Percentiles rank a stretch among this genome's conserved stretches.
These are phyloP conservation scores for Atractosteus spatula DNA, from an alignment of 2,113 vertebrate species.

Conservation along the genomic window DNA sequence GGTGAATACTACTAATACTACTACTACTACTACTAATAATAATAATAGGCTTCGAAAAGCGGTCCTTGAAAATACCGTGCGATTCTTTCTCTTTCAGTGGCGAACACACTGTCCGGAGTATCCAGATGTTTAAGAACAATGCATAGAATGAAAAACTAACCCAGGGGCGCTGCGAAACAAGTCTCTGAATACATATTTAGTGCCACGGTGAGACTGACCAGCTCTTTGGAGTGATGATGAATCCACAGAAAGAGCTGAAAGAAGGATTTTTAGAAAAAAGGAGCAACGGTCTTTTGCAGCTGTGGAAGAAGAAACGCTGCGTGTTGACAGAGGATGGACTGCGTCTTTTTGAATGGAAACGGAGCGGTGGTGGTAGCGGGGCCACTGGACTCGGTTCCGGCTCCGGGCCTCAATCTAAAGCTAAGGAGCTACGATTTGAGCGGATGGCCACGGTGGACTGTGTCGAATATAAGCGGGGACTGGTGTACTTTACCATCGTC, in stretches of 20 bases:
- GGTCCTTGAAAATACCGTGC: no score
- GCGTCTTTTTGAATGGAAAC: constrained; percentile 61
- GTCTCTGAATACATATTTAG: not conserved
- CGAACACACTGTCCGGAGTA: not conserved
- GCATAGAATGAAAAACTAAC: not conserved
- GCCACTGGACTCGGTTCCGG: constrained; percentile 48
- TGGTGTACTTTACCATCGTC: constrained; percentile 90
- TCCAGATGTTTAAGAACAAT: constrained; percentile 7
- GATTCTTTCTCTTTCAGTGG: not conserved
- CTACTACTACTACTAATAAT: no score
- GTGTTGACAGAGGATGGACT: constrained; percentile 83
- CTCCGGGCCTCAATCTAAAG: constrained; percentile 54
- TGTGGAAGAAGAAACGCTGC: constrained; percentile 90
- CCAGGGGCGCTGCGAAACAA: not conserved
- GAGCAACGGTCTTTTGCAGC: constrained; percentile 87
- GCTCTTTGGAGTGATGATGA: constrained; percentile 51
- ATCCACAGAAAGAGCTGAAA: constrained; percentile 67
- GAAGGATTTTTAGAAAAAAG: constrained; percentile 90
- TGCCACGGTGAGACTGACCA: not conserved
- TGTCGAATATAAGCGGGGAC: constrained; percentile 85
- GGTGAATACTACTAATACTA: no score
- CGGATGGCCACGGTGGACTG: constrained; percentile 88
- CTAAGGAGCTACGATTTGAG: constrained; percentile 84
- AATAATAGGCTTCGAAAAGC: no score
- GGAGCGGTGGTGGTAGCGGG: constrained; percentile 23